Percentiles rank a stretch among this genome's conserved stretches.
Evolutionary conservation across 92 coral and sea anemone species (phyloP).

Genomic region (Palythoa heliodiscus): DNA sequence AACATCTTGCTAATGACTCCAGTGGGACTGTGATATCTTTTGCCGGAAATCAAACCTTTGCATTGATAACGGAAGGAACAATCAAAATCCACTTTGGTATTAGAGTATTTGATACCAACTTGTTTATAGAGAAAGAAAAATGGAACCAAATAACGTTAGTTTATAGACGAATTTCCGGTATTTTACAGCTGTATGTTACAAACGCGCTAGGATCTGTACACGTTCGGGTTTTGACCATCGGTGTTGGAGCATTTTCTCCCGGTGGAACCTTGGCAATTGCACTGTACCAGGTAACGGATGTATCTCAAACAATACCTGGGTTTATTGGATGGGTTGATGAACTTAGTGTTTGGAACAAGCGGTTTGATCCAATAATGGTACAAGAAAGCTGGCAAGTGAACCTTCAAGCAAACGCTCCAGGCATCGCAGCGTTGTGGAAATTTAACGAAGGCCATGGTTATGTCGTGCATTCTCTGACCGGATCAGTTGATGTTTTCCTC

Average conservation of each 20-base stretch:
- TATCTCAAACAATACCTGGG: slow-evolving; percentile 44
- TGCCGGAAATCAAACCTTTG: slow-evolving; percentile 54
- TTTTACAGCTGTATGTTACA: slow-evolving; percentile 52
- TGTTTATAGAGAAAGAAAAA: slow-evolving; percentile 39
- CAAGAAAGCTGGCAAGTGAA: slow-evolving; percentile 49
- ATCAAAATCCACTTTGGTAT: slow-evolving; percentile 50
- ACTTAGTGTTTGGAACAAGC: slow-evolving; percentile 67
- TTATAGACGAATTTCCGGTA: slow-evolving; percentile 53
- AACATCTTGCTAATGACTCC: slow-evolving; percentile 18
- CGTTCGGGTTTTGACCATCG: slow-evolving; percentile 45
- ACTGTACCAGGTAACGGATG: slow-evolving; percentile 58
- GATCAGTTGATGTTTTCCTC: slow-evolving; percentile 52
- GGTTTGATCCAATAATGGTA: slow-evolving; percentile 59
- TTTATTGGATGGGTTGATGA: slow-evolving; percentile 74
- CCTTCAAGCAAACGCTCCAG: slow-evolving; percentile 27
- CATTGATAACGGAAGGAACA: slow-evolving; percentile 56
- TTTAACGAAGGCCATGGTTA: slow-evolving; percentile 68
- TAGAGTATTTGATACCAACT: slow-evolving; percentile 41
- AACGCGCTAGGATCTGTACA: slow-evolving; percentile 31
- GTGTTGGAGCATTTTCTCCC: slow-evolving; percentile 56
- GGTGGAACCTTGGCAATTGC: slow-evolving; percentile 58
- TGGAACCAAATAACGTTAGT: slow-evolving; percentile 69
- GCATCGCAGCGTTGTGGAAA: slow-evolving; percentile 62
- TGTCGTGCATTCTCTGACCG: slow-evolving; percentile 49
- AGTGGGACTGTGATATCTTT: slow-evolving; percentile 59